Base-by-base conservation (phyloP, 1,140 invertebrate species). In the Olivierus martensii region DNA sequence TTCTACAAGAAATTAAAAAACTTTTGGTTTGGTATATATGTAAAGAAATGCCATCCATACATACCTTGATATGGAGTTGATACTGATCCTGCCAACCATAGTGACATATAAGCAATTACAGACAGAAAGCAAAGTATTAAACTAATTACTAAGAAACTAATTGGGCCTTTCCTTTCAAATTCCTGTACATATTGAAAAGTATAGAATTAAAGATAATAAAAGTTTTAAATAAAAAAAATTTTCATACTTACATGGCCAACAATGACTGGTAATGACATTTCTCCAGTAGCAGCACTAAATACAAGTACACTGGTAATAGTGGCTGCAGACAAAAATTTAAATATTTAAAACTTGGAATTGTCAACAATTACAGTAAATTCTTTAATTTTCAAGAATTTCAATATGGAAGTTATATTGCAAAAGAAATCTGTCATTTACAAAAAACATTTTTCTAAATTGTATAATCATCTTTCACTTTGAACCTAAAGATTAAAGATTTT, bases 181-280 rank as follows among this genome's bases (percentile, higher is more conserved):
- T 67, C 56, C 70, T 72, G 64, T n/a, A 63, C 56, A 47, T 28
- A 28, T 28, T 28, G 9, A 28, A 28, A 48, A 45, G 46, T 50
- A 28, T 38, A 39, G 28, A 28, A 28, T 38, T 17, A 19, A 34
- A 42, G 10, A 39, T n/a, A 19, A 38, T 22, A n/a, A n/a, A n/a
- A n/a, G n/a, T n/a, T 6, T 7, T 18, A 22, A 17, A 28, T 45
- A 6, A 21, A 34, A 3, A 34, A 46, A 21, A n/a, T 21, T 15
- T 39, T 14, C 28, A 45, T 11, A 65, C 67, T 71, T 62, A 73
- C 71, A 58, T 72, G 67, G 21, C 71, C 72, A 22, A 71, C 67
- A 15, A 73, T 65, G n/a, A 72, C 66, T 11, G 71, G 72, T 47
- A 69, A 66, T 9, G 71, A 50, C 58, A 70, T 71, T 59, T 73